Conservation (phyloP, 2,797 vertebrate genomes). For the Peromyscus attwateri region DNA sequence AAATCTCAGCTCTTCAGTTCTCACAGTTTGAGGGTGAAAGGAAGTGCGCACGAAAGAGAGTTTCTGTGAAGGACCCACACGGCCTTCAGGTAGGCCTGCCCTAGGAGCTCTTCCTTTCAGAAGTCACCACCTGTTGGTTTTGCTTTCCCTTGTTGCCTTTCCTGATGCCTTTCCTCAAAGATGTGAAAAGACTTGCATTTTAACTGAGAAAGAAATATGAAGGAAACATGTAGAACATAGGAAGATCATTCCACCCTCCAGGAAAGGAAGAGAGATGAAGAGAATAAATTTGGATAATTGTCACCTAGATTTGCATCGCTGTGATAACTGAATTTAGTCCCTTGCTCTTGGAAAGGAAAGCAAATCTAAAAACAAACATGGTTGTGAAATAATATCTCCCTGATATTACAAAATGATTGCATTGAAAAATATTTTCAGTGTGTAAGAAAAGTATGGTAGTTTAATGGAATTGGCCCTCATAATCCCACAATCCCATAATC, state of each 20-base stretch:
- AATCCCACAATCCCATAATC: background rate
- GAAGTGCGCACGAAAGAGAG: background rate
- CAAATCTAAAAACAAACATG: slow-evolving; percentile 9
- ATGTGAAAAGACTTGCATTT: background rate
- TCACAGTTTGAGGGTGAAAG: background rate
- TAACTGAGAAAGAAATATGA: background rate
- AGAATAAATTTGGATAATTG: background rate
- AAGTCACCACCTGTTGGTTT: background rate
- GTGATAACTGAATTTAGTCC: slow-evolving; percentile 20
- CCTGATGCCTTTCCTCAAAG: background rate
- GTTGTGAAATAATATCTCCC: background rate
- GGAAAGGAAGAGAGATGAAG: background rate
- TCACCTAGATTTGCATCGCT: background rate
- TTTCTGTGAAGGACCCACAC: background rate
- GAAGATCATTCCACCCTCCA: background rate
- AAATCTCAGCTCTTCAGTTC: background rate
- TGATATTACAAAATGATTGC: background rate
- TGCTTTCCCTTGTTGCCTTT: background rate
- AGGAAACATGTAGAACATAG: background rate
- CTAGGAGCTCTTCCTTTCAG: background rate
- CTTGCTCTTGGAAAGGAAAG: background rate
- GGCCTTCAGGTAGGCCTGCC: background rate
- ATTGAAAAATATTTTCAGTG: slow-evolving; percentile 49
- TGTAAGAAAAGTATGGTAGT: background rate
- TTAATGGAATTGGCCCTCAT: background rate